Percentiles rank a stretch among this genome's conserved stretches.
These are phyloP conservation scores for Dasypolia templi DNA, from an alignment of 2,888 invertebrate genomes.

Conservation along the genomic window DNA sequence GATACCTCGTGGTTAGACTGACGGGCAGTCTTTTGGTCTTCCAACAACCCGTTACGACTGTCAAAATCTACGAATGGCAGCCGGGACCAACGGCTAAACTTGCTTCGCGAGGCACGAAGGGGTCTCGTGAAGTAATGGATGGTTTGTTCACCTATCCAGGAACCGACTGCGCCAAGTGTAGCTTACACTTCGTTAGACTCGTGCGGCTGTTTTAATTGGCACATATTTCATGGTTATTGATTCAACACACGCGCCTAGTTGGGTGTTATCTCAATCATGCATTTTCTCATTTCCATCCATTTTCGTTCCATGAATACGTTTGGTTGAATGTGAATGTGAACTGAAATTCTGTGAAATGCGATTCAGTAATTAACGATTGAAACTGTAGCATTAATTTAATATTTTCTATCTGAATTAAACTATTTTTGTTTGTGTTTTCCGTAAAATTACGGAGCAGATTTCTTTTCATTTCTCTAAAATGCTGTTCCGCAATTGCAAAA, in stretches of 20 bases:
- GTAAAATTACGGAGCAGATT: too few species aligned
- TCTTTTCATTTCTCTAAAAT: background rate
- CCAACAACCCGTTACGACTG: background rate
- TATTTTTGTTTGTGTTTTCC: too few species aligned
- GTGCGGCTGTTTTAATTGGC: background rate
- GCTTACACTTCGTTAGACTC: background rate
- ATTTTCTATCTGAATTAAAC: background rate
- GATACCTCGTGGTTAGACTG: too few species aligned
- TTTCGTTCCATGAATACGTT: background rate
- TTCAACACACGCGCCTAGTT: background rate
- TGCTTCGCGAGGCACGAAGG: background rate
- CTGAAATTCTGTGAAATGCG: conserved; percentile 6
- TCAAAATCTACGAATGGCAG: background rate
- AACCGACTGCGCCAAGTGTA: background rate
- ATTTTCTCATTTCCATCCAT: background rate
- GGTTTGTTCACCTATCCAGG: background rate
- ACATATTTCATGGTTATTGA: background rate
- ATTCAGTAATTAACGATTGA: background rate
- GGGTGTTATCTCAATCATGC: background rate
- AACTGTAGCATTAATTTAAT: background rate
- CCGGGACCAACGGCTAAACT: background rate
- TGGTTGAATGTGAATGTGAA: background rate
- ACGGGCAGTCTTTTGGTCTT: background rate
- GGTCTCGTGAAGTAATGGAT: background rate
- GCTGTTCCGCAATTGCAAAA: too few species aligned